Evolutionary conservation across 2,888 invertebrate genomes (phyloP).

Genomic region (Leptinotarsa peninsularis): DNA sequence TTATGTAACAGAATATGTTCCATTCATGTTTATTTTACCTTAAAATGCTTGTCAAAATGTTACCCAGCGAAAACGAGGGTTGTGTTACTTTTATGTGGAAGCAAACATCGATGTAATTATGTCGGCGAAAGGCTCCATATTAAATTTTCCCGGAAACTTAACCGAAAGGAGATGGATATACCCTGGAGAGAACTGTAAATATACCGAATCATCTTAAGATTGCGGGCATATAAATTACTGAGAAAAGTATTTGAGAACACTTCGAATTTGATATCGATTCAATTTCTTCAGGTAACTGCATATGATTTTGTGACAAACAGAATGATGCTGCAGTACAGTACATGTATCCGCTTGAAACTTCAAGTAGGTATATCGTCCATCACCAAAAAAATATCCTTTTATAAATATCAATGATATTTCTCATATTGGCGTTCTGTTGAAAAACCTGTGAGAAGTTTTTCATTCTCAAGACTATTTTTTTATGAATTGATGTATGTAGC

Average conservation of each 20-base stretch:
- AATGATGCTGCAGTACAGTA: not conserved
- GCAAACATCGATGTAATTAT: not conserved
- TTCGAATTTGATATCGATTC: not conserved
- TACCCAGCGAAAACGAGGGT: slow-evolving; percentile 14
- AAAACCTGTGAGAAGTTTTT: no score
- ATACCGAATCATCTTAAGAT: not conserved
- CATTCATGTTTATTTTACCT: slow-evolving; percentile 15
- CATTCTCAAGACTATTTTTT: no score
- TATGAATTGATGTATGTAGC: no score
- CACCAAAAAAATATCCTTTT: no score
- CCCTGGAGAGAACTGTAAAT: not conserved
- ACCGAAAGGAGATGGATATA: not conserved
- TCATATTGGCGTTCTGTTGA: no score
- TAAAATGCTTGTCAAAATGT: slow-evolving; percentile 20
- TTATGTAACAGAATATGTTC: slow-evolving; percentile 17
- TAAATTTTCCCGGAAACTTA: not conserved
- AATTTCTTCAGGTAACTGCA: not conserved
- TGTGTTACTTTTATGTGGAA: slow-evolving; percentile 7
- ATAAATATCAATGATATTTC: no score
- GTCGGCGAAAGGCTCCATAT: slow-evolving; percentile 5
- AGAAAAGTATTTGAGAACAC: slow-evolving; percentile 1
- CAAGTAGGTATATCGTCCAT: no score
- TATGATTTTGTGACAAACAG: not conserved
- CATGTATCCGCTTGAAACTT: no score
- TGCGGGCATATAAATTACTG: not conserved